A percentile compares a stretch with the other conserved stretches of the same genome.
Conservation (phyloP, 2,888 invertebrate species). For the Alsophila aescularia region DNA sequence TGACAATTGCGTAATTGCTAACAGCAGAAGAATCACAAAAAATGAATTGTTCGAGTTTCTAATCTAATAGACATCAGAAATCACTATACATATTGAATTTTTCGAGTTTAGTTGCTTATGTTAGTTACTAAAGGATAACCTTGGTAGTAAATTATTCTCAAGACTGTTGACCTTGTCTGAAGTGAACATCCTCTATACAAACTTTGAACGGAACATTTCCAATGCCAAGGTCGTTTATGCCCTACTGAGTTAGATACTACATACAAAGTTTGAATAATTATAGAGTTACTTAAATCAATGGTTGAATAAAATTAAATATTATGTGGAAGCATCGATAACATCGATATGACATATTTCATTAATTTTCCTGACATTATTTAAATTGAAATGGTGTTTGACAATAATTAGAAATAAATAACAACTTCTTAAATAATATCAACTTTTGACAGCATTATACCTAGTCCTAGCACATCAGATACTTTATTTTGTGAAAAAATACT, state of each 20-base stretch:
- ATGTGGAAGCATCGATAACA: not conserved
- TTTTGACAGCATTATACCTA: no score
- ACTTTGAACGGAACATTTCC: conserved; percentile 59
- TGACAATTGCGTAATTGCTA: not conserved
- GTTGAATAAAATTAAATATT: not conserved
- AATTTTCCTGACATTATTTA: not conserved
- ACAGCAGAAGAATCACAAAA: not conserved
- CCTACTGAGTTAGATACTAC: not conserved
- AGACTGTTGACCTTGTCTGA: conserved; percentile 49
- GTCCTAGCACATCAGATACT: no score
- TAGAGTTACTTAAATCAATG: not conserved
- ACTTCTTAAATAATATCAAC: no score
- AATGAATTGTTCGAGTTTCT: conserved; percentile 14
- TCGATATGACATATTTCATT: not conserved
- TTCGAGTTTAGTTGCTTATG: no score
- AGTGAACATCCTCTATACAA: conserved; percentile 48
- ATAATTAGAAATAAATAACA: no score
- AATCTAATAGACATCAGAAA: conserved; percentile 10
- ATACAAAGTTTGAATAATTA: not conserved
- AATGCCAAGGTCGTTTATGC: conserved; percentile 51
- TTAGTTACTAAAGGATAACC: no score
- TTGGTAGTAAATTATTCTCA: conserved; percentile 24
- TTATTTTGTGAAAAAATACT: no score
- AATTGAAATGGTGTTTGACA: not conserved
- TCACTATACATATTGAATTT: no score